phyloP scores from a whole-genome alignment of 2,113 vertebrate genomes.

The Probosciger aterrimus region DNA sequence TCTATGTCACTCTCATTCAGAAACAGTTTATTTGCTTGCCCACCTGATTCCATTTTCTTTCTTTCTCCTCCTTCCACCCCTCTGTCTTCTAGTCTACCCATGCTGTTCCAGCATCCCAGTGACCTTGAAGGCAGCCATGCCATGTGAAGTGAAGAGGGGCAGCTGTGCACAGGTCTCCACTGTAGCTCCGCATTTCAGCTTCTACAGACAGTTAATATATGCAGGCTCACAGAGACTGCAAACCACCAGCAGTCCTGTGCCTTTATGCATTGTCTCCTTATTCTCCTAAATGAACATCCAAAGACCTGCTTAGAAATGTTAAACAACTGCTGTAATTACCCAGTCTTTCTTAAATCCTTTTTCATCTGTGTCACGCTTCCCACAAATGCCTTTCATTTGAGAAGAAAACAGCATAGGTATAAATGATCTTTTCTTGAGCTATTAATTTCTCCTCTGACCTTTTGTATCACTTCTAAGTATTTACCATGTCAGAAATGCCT shows the following conservation, averaged over 20 bases:
- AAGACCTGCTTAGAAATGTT: slow-evolving; percentile 8
- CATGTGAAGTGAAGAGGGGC: not conserved
- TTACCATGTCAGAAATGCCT: not conserved
- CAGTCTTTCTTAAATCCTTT: not conserved
- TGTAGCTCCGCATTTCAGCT: not conserved
- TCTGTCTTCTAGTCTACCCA: not conserved
- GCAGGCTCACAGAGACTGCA: not conserved
- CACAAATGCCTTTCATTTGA: not conserved
- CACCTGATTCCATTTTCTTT: not conserved
- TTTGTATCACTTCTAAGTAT: not conserved
- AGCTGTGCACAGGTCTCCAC: not conserved
- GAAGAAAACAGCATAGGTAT: not conserved
- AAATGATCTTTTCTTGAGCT: not conserved
- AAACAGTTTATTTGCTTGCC: not conserved
- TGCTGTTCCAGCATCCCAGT: not conserved
- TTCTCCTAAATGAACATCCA: not conserved
- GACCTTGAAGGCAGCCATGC: not conserved
- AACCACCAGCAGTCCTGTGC: not conserved
- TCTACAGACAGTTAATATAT: not conserved
- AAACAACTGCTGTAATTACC: not conserved
- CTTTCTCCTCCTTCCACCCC: not conserved
- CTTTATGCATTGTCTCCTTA: not conserved
- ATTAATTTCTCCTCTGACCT: slow-evolving; percentile 16
- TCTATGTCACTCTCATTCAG: not conserved
- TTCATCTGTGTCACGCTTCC: not conserved